Evolutionary conservation across 92 coral and sea anemone genomes (phyloP).

Genomic region (Siderastrea radians): DNA sequence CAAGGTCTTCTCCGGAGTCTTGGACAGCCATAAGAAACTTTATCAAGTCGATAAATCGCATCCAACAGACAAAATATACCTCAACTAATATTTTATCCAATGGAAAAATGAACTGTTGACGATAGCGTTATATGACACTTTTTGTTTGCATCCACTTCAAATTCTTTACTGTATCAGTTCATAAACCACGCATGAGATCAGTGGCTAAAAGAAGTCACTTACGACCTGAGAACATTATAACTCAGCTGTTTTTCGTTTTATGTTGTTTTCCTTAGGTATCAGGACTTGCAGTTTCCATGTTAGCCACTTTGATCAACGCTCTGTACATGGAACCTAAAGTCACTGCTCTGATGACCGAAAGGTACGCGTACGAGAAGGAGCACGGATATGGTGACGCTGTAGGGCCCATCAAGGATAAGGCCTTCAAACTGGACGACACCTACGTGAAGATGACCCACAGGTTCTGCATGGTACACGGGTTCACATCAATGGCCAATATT

Average conservation of each 20-base stretch:
- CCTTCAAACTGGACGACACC: constrained; percentile 77
- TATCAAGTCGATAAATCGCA: neutral
- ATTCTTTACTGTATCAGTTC: too few relatives aligned
- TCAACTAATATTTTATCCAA: too few relatives aligned
- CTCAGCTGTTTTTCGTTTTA: too few relatives aligned
- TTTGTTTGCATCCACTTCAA: too few relatives aligned
- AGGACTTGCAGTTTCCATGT: constrained; percentile 73
- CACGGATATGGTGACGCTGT: constrained; percentile 86
- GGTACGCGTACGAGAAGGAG: constrained; percentile 86
- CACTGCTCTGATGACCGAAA: constrained; percentile 63
- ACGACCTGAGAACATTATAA: neutral
- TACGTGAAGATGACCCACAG: constrained; percentile 76
- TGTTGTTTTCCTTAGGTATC: constrained; percentile 49
- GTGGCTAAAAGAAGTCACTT: too few relatives aligned
- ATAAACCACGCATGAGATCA: too few relatives aligned
- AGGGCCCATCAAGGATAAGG: constrained; percentile 82
- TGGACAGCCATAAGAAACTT: too few relatives aligned
- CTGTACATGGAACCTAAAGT: constrained; percentile 82
- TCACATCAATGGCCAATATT: constrained; percentile 83
- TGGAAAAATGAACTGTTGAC: too few relatives aligned
- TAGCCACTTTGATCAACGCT: constrained; percentile 65
- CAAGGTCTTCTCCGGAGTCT: too few relatives aligned
- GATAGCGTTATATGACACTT: too few relatives aligned
- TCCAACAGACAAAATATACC: too few relatives aligned
- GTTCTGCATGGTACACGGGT: constrained; percentile 81